phyloP scores from a whole-genome alignment of 2,888 invertebrate species.

The Plemyria rubiginata region DNA sequence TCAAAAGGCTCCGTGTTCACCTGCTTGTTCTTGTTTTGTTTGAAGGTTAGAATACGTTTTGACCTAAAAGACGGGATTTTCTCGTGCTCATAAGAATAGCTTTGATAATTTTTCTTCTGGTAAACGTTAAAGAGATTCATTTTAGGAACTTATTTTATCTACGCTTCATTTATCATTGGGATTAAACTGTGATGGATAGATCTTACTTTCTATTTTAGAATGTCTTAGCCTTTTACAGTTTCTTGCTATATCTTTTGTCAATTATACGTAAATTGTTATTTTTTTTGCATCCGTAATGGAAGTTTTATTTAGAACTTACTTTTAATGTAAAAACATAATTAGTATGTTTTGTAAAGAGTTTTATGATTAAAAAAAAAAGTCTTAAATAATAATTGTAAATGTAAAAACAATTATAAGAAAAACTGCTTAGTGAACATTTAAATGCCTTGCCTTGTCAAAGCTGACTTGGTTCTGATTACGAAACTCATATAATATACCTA shows the following conservation, averaged over 20 bases:
- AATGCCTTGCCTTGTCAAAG: slow-evolving; percentile 5
- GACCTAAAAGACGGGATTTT: slow-evolving; percentile 60
- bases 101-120: slow-evolving; percentile 20
- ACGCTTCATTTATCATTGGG: slow-evolving; percentile 32
- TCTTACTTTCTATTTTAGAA: not conserved
- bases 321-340: no score
- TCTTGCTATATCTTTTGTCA: no score
- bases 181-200: slow-evolving; percentile 15
- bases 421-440: no score
- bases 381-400: no score
- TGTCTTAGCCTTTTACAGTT: not conserved
- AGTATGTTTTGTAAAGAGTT: no score
- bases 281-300: no score
- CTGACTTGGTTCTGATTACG: slow-evolving; percentile 23
- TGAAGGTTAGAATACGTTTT: slow-evolving; percentile 82
- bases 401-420: no score
- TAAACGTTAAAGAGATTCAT: slow-evolving; percentile 19
- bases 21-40: slow-evolving; percentile 82
- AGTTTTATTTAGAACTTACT: no score
- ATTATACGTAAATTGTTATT: no score
- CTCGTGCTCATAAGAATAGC: slow-evolving; percentile 36
- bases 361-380: no score
- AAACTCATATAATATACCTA: slow-evolving; percentile 44
- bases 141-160: slow-evolving; percentile 25
- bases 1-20: slow-evolving; percentile 71